phyloP scores from a whole-genome alignment of 2,888 invertebrate species.

The Ashinkailepas kermadecensis region DNA sequence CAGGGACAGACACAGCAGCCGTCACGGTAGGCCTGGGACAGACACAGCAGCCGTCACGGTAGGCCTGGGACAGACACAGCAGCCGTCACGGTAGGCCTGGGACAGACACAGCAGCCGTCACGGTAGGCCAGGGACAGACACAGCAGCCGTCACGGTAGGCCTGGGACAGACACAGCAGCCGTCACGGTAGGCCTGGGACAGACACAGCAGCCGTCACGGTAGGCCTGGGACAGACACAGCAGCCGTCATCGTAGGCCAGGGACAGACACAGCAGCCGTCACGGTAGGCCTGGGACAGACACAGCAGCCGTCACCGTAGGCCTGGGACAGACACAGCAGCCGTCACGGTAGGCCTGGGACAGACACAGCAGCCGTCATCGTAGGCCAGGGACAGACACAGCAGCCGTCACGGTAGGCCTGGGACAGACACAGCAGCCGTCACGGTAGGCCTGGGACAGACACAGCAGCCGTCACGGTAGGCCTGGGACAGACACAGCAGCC shows the following conservation, averaged over 20 bases:
- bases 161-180: background rate
- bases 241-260: background rate
- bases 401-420: background rate
- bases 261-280: too few species aligned
- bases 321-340: background rate
- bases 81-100: background rate
- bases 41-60: background rate
- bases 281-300: background rate
- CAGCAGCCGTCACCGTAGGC: background rate
- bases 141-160: background rate
- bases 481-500: background rate
- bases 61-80: background rate
- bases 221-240: background rate
- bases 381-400: background rate
- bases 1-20: background rate
- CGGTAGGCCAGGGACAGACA: background rate
- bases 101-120: background rate
- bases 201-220: constrained; percentile 3
- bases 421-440: background rate
- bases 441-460: background rate
- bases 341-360: background rate
- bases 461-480: background rate
- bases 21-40: background rate
- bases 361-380: background rate
- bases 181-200: background rate